phyloP scores from a whole-genome alignment of 2,888 invertebrate genomes.

The Athetis lepigone region DNA sequence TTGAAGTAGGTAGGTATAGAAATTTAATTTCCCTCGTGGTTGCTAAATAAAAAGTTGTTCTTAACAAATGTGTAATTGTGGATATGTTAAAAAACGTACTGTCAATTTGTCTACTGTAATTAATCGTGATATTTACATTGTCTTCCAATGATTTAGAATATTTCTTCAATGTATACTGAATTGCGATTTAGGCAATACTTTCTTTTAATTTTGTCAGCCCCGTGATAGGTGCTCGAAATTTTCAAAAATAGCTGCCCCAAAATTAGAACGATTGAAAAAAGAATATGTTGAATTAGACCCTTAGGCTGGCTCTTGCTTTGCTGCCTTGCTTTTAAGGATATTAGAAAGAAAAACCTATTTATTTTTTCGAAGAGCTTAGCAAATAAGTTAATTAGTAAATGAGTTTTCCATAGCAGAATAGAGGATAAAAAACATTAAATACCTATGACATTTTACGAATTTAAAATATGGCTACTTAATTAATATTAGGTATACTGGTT shows the following conservation, averaged over 20 bases:
- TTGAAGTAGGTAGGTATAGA: conserved; percentile 8
- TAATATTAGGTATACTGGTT: conserved; percentile 37
- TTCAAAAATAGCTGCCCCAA: conserved; percentile 5
- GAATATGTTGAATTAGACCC: background rate
- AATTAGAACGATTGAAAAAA: background rate
- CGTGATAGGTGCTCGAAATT: background rate
- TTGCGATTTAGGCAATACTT: conserved; percentile 8
- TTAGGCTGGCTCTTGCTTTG: background rate
- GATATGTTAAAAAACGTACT: conserved; percentile 12
- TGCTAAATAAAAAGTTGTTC: background rate
- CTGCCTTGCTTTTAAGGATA: background rate
- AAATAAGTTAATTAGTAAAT: background rate
- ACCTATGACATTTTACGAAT: conserved; percentile 31
- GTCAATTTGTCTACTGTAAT: conserved; percentile 48
- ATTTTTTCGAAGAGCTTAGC: background rate
- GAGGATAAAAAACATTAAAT: background rate
- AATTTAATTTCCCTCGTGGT: background rate
- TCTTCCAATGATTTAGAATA: conserved; percentile 53
- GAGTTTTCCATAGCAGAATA: background rate
- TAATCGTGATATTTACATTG: conserved; percentile 53
- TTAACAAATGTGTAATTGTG: conserved; percentile 27
- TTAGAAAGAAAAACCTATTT: background rate
- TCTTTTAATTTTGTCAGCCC: conserved; percentile 11
- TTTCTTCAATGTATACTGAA: conserved; percentile 20
- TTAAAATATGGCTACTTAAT: conserved; percentile 31